A percentile compares a stretch with the other conserved stretches of the same genome.
Conservation (phyloP, 2,113 vertebrate species). For the Istiophorus platypterus region DNA sequence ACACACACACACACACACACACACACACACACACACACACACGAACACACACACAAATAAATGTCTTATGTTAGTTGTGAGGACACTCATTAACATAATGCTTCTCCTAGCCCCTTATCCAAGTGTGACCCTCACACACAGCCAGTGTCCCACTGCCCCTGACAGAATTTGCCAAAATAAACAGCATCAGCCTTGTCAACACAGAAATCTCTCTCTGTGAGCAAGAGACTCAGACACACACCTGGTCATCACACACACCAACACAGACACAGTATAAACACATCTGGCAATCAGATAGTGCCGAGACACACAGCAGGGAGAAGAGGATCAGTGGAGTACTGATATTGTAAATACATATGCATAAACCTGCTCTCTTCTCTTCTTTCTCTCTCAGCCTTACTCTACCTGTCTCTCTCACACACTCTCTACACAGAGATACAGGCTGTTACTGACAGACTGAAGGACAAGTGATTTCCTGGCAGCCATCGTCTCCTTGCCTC, state of each 20-base stretch:
- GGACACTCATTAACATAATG: no score
- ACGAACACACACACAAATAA: background rate
- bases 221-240: conserved; percentile 53
- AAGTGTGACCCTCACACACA: conserved; percentile 4
- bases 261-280: conserved; percentile 53
- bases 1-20: conserved; percentile 25
- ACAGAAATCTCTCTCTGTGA: conserved; percentile 59
- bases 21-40: background rate
- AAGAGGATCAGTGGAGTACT: conserved; percentile 69
- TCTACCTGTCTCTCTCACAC: conserved; percentile 9
- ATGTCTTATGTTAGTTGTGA: no score
- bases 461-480: conserved; percentile 68
- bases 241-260: conserved; percentile 57
- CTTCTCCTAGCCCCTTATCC: no score
- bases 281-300: conserved; percentile 66
- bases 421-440: conserved; percentile 52
- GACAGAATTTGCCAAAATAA: conserved; percentile 75
- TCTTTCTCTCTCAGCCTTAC: background rate
- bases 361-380: conserved; percentile 37
- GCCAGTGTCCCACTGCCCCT: conserved; percentile 37
- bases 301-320: conserved; percentile 53
- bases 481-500: conserved; percentile 63
- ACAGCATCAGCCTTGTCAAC: conserved; percentile 73
- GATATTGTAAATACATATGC: conserved; percentile 57
- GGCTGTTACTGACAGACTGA: conserved; percentile 61